A percentile compares a stretch with the other conserved stretches of the same genome.
Evolutionary conservation across 2,888 invertebrate genomes (phyloP).

Genomic region (Meghimatium bilineatum): DNA sequence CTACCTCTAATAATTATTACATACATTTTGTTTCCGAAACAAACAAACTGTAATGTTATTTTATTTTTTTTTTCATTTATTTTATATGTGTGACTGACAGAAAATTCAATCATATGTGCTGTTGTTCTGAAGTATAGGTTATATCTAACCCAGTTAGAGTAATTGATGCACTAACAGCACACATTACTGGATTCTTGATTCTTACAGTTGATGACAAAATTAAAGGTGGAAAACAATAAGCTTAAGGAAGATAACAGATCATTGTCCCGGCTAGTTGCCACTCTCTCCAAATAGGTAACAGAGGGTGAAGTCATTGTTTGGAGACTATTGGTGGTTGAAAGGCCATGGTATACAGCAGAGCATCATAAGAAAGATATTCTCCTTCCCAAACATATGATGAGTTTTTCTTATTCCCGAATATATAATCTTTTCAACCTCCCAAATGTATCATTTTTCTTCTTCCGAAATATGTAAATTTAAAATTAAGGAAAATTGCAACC

Average conservation of each 20-base stretch:
- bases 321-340: neutral
- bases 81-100: too few species aligned
- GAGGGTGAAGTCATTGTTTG: neutral
- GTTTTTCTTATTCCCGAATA: too few species aligned
- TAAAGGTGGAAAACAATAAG: slow-evolving; percentile 95
- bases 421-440: too few species aligned
- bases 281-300: slow-evolving; percentile 82
- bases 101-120: neutral
- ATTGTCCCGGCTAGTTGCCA: slow-evolving; percentile 97
- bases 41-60: too few species aligned
- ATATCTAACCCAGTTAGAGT: too few species aligned
- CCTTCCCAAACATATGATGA: neutral
- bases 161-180: neutral
- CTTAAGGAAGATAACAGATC: slow-evolving; percentile 99
- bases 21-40: too few species aligned
- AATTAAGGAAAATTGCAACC: too few species aligned
- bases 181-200: slow-evolving; percentile 29
- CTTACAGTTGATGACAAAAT: slow-evolving; percentile 63
- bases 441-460: too few species aligned
- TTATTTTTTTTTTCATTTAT: too few species aligned
- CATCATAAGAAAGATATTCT: neutral
- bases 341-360: slow-evolving; percentile 2
- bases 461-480: too few species aligned
- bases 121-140: neutral
- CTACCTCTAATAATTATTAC: too few species aligned